Conservation (phyloP, 2,113 vertebrate genomes). For the Zeus faber region DNA sequence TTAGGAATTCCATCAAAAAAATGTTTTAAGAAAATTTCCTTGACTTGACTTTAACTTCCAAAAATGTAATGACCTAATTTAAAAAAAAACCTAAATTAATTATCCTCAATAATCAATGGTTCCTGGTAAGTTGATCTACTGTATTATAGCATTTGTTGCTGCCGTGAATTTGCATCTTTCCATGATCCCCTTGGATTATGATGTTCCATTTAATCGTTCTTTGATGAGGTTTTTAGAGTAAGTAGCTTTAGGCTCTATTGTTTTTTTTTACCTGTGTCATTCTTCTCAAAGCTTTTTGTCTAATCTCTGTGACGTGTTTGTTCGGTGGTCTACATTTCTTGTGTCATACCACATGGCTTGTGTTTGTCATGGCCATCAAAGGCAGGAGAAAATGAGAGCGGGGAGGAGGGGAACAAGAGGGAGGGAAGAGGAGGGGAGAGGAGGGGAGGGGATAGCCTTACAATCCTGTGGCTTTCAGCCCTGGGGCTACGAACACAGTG, state of each 20-base stretch:
- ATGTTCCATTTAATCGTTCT: constrained; percentile 31
- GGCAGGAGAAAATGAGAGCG: background rate
- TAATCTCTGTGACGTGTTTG: background rate
- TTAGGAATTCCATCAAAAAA: too few species aligned
- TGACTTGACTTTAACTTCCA: too few species aligned
- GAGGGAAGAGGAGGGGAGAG: background rate
- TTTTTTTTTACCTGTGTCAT: background rate
- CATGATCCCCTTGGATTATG: constrained; percentile 39
- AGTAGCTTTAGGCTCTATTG: constrained; percentile 18
- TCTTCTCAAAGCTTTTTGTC: background rate
- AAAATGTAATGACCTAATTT: too few species aligned
- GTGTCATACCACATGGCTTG: background rate
- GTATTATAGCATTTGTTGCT: too few species aligned
- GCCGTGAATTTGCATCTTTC: constrained; percentile 30
- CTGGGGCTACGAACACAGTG: background rate
- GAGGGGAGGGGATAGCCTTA: background rate
- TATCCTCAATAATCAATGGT: too few species aligned
- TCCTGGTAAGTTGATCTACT: too few species aligned
- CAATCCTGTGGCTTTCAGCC: background rate
- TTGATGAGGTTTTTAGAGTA: constrained; percentile 26
- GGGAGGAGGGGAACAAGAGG: background rate
- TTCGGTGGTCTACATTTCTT: background rate
- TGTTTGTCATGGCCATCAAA: background rate
- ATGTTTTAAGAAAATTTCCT: too few species aligned
- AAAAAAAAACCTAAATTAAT: too few species aligned